Evolutionary conservation across 2,888 invertebrate species (phyloP).

Genomic region (Leptinotarsa juncta): DNA sequence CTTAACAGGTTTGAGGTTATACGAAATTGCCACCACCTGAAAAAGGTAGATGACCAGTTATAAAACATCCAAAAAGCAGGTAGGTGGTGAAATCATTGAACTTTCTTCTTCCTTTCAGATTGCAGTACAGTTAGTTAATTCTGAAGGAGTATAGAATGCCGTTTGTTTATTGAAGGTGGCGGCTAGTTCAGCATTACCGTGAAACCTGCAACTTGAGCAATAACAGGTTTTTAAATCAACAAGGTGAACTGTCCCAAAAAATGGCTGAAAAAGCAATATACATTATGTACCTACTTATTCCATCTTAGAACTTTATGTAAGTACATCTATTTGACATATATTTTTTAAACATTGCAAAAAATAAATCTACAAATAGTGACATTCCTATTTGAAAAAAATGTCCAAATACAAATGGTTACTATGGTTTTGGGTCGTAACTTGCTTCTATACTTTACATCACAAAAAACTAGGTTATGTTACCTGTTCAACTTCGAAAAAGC

Average conservation of each 20-base stretch:
- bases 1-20: background rate
- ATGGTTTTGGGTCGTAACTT: background rate
- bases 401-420: no score
- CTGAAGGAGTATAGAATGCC: conserved; percentile 1
- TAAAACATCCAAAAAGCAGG: no score
- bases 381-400: no score
- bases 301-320: no score
- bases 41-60: background rate
- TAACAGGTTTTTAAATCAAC: conserved; percentile 4
- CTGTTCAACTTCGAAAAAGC: background rate
- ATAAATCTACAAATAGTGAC: background rate
- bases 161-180: conserved; percentile 11
- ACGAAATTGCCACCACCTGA: background rate
- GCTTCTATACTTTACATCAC: background rate
- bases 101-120: background rate
- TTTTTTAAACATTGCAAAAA: no score
- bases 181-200: background rate
- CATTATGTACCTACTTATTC: no score
- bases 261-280: background rate
- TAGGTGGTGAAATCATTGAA: background rate
- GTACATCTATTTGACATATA: no score
- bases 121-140: background rate
- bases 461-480: conserved; percentile 12
- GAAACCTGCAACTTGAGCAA: conserved; percentile 8
- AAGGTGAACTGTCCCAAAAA: background rate